Percentiles rank a stretch among this genome's conserved stretches.
These are phyloP conservation scores for Olivierus martensii DNA, from an alignment of 1,140 invertebrate species.

Conservation along the genomic window DNA sequence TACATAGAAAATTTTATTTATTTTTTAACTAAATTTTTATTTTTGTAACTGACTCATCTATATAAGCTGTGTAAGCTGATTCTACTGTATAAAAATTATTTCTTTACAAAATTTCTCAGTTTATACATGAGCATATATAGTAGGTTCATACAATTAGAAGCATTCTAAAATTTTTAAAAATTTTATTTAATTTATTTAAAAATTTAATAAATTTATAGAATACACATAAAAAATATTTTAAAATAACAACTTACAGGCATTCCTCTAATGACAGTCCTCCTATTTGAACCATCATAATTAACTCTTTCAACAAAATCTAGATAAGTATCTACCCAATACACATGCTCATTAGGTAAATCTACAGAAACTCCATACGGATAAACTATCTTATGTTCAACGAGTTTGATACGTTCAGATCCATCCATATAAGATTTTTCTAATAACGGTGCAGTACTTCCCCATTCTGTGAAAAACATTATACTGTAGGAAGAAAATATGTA, in stretches of 20 bases:
- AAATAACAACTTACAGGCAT: conserved; percentile 31
- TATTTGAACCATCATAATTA: conserved; percentile 44
- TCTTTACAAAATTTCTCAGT: no score
- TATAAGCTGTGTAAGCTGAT: no score
- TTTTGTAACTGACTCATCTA: no score
- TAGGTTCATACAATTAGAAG: no score
- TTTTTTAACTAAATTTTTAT: no score
- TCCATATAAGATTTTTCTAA: conserved; percentile 36
- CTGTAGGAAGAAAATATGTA: conserved; percentile 26
- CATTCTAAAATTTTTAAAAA: no score
- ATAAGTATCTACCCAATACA: conserved; percentile 35
- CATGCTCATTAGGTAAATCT: conserved; percentile 26
- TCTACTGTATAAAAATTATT: no score
- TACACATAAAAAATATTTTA: conserved; percentile 3
- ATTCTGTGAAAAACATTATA: conserved; percentile 62
- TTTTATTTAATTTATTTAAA: no score
- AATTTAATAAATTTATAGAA: no score
- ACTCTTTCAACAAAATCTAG: conserved; percentile 38
- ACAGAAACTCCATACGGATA: conserved; percentile 38
- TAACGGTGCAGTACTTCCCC: conserved; percentile 43
- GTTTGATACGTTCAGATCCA: conserved; percentile 31
- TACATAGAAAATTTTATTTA: no score
- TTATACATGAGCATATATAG: no score
- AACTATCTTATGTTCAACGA: conserved; percentile 35
- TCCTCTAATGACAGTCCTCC: conserved; percentile 47